phyloP scores from a whole-genome alignment of 2,888 invertebrate species.

The Sminthurinus aureus region DNA sequence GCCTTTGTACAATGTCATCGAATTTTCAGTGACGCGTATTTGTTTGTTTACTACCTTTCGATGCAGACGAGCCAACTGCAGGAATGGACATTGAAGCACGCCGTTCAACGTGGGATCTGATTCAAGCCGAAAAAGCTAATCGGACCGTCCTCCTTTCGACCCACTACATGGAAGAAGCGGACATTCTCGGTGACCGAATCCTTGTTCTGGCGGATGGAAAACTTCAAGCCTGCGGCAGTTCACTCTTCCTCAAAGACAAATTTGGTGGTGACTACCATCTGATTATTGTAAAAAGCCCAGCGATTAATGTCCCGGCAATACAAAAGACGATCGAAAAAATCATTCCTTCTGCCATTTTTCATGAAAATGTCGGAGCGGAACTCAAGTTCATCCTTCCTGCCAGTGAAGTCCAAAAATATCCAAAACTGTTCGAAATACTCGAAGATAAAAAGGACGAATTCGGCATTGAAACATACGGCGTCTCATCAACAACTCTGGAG shows the following conservation, averaged over 20 bases:
- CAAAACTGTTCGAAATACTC: neutral
- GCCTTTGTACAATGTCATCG: no score
- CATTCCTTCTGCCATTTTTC: neutral
- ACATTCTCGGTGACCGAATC: slow-evolving; percentile 87
- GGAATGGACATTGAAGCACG: slow-evolving; percentile 65
- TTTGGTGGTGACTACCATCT: slow-evolving; percentile 63
- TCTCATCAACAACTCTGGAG: slow-evolving; percentile 15
- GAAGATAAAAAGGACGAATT: slow-evolving; percentile 6
- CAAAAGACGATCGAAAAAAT: neutral
- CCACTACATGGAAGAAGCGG: slow-evolving; percentile 95
- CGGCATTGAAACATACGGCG: slow-evolving; percentile 13
- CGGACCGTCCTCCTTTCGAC: no score
- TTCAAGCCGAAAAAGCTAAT: slow-evolving; percentile 68
- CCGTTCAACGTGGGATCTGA: slow-evolving; percentile 62
- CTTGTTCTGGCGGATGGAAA: slow-evolving; percentile 81
- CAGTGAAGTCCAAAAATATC: neutral
- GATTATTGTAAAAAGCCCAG: neutral
- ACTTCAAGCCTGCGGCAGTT: slow-evolving; percentile 80
- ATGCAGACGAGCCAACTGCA: neutral
- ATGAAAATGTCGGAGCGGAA: neutral
- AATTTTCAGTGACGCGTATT: neutral
- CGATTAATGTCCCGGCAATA: neutral
- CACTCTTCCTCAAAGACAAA: slow-evolving; percentile 79
- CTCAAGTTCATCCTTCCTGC: neutral
- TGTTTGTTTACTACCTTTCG: no score